Conservation (phyloP, 2,113 vertebrate species). For the Alethe castanea region DNA sequence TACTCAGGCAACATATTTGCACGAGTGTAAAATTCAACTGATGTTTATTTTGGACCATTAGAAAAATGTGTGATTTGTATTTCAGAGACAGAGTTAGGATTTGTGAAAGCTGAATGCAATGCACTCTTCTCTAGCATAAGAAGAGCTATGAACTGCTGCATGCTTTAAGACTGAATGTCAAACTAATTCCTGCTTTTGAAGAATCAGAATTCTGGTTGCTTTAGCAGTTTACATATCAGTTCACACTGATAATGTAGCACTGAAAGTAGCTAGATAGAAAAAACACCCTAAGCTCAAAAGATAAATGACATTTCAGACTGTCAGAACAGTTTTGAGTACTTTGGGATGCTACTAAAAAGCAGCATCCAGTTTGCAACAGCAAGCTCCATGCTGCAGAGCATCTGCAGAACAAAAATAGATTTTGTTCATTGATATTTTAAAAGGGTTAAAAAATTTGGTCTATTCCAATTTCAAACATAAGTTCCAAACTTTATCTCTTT, state of each 20-base stretch:
- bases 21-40: not conserved
- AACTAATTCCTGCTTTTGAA: not conserved
- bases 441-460: not conserved
- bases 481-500: not conserved
- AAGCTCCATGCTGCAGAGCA: not conserved
- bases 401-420: not conserved
- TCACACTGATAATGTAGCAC: not conserved
- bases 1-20: not conserved
- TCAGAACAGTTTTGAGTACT: not conserved
- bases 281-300: not conserved
- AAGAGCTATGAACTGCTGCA: conserved; percentile 24
- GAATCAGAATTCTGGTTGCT: not conserved
- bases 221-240: not conserved
- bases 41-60: not conserved
- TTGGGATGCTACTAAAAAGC: not conserved
- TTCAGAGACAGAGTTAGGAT: not conserved
- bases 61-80: not conserved
- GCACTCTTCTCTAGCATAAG: not conserved
- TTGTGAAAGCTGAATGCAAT: not conserved
- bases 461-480: not conserved
- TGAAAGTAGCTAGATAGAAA: not conserved
- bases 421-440: not conserved
- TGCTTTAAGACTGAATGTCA: not conserved
- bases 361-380: not conserved
- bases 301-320: not conserved